These are phyloP conservation scores for Cosmia trapezina DNA, from an alignment of 2,888 invertebrate genomes.

Conservation along the genomic window DNA sequence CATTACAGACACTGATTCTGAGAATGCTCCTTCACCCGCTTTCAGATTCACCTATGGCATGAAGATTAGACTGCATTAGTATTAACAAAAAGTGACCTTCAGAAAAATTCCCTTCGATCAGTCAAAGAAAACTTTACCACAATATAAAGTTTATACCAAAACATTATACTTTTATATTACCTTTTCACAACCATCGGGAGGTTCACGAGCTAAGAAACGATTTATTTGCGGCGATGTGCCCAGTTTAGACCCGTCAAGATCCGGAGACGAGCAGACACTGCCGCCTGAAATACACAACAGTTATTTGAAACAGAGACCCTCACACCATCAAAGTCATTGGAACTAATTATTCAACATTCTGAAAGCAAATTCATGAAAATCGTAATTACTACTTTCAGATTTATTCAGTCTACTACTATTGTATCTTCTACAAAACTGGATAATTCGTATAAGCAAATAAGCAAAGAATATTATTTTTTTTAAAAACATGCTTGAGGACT, in stretches of 20 bases:
- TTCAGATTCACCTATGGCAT: constrained; percentile 91
- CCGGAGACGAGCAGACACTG: constrained; percentile 94
- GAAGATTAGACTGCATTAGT: constrained; percentile 5
- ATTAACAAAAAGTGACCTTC: neutral
- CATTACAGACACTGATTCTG: constrained; percentile 82
- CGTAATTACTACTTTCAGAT: constrained; percentile 32
- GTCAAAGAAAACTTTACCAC: neutral
- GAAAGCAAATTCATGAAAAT: constrained; percentile 48
- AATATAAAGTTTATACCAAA: neutral
- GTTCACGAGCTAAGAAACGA: constrained; percentile 95
- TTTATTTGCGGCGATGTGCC: constrained; percentile 96
- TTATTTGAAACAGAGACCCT: constrained; percentile 23
- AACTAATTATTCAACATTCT: constrained; percentile 28
- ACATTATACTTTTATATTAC: constrained; percentile 80
- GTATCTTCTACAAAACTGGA: constrained; percentile 45
- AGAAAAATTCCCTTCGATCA: neutral
- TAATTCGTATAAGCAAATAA: constrained; percentile 59
- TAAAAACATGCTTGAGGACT: constrained; percentile 73
- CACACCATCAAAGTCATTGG: neutral
- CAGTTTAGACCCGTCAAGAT: constrained; percentile 92
- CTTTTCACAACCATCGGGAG: constrained; percentile 97
- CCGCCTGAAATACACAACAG: constrained; percentile 89
- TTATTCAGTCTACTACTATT: constrained; percentile 48
- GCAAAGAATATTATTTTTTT: constrained; percentile 55
- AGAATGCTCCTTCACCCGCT: constrained; percentile 83